These are phyloP conservation scores for Morinoia aosen DNA, from an alignment of 2,888 invertebrate genomes.

Conservation along the genomic window DNA sequence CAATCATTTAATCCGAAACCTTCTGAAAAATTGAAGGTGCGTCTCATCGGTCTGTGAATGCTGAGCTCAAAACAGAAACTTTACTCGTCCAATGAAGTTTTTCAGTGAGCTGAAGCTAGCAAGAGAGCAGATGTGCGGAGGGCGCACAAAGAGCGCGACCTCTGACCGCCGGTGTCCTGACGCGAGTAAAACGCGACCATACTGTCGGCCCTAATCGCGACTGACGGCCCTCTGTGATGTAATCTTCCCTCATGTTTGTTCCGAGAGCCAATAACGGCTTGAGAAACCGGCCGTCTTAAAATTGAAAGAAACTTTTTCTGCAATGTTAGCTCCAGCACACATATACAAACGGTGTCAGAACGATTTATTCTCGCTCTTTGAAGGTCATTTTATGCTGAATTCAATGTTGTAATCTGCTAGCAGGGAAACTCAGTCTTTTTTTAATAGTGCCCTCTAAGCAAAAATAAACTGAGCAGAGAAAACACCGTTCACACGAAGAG, in stretches of 20 bases:
- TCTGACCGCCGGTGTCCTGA: conserved; percentile 20
- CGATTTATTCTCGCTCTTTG: background rate
- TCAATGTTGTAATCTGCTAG: background rate
- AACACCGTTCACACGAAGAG: background rate
- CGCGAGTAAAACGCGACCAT: background rate
- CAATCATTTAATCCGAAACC: conserved; percentile 12
- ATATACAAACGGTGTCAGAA: background rate
- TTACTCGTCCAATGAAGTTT: background rate
- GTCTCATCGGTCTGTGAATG: background rate
- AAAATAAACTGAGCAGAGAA: background rate
- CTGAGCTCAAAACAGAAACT: background rate
- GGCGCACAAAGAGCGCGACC: background rate
- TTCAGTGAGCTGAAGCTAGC: background rate
- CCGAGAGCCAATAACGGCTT: background rate
- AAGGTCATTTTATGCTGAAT: background rate
- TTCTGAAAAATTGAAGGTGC: background rate
- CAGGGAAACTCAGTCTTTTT: background rate
- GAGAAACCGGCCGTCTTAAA: background rate
- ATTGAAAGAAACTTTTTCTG: background rate
- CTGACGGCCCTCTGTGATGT: background rate
- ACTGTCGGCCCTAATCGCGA: background rate
- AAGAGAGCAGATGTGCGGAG: background rate
- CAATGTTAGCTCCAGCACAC: background rate
- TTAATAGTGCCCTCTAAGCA: background rate
- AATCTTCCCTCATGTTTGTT: conserved; percentile 14